Evolutionary conservation across 2,113 vertebrate species (phyloP), one percentile per base, ranked within the genome.

Genomic region (Brachyhypopomus gauderio): DNA sequence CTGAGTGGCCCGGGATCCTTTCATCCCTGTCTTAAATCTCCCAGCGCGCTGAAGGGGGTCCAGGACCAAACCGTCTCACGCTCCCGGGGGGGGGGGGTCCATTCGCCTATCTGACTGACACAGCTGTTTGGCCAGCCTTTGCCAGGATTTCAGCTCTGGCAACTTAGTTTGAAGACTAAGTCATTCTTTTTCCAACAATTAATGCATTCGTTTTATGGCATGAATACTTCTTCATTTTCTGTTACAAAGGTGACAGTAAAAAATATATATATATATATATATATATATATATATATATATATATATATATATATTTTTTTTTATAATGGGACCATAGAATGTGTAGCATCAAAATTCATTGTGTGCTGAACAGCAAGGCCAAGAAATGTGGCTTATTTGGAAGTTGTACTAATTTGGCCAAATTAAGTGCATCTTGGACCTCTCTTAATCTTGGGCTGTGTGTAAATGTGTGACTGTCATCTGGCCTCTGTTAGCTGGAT

Each of bases 1-100:
- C 89, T 87, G 81, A 87, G 73, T 74, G 88, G 84, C 82, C 87
- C 78, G 73, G 79, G 82, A 83, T 80, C 82, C 87, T 89, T 90
- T 89, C 84, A 86, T 91, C 86, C 75, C 34, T 67, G 77, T 85
- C 90, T 84, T 63, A 74, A 85, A 81, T 87, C 84, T 85, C 85
- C 79, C 72, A 78, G 67, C 79, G 64, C 60, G 8, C 78, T 62
- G 58, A 84, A 75, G 81, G 77, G 84, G 75, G 36, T 56, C 22
- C 59, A 67, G 23, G 60, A 79, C 73, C 60, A 56, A 79, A 84
- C 45, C 75, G 75, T 62, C 45, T 34, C 72, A 75, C 9, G 19
- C 45, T 62, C 72, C 64, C 77, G 19, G 6, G 19, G 67, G 76
- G 63, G 70, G 45, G 30, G 3, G 30, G 30, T 67, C 52, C 48